Conservation (phyloP, 2,113 vertebrate species). For the Oreochromis aureus region DNA sequence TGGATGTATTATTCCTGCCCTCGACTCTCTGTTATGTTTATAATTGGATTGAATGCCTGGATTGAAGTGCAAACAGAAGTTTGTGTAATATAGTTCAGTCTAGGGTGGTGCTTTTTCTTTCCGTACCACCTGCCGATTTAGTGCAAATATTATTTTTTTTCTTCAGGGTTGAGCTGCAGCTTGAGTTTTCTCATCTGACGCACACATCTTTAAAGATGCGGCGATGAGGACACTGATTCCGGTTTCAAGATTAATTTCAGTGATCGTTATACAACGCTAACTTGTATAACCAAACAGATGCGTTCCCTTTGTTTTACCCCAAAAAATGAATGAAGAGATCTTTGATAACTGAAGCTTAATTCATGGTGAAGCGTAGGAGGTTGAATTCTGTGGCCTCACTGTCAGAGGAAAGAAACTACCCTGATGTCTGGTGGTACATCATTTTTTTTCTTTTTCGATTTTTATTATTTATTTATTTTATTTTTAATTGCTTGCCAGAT, state of each 20-base stretch:
- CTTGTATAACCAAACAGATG: background rate
- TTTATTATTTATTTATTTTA: background rate
- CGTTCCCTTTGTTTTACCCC: background rate
- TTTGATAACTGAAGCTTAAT: background rate
- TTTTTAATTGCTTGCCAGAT: background rate
- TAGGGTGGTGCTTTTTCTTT: background rate
- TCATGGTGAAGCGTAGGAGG: background rate
- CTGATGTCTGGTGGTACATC: background rate
- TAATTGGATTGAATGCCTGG: background rate
- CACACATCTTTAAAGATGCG: background rate
- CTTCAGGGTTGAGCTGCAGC: background rate
- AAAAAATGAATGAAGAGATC: background rate
- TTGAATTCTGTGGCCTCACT: background rate
- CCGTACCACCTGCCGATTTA: background rate
- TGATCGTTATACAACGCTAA: background rate
- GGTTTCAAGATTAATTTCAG: background rate
- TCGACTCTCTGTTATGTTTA: background rate
- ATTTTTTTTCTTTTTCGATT: fast-evolving
- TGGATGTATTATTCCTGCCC: background rate
- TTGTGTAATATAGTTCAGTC: background rate
- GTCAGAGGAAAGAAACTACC: background rate
- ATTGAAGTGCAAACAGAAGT: background rate
- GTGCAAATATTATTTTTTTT: background rate
- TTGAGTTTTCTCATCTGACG: background rate
- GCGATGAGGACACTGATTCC: background rate